Conservation (phyloP, 1,140 invertebrate species). For the Leptopilina clavipes region DNA sequence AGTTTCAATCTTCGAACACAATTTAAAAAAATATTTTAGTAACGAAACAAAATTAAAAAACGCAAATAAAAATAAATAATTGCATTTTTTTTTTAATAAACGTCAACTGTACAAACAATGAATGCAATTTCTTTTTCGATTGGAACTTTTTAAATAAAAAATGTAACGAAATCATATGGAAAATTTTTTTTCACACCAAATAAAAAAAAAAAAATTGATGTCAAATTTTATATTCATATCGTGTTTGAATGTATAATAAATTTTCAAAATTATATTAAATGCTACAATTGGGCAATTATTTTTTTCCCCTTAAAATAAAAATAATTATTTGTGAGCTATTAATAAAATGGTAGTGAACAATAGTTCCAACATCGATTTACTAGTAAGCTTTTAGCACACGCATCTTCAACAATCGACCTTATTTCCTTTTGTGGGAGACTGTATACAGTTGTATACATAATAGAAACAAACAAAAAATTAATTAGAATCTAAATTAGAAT, state of each 20-base stretch:
- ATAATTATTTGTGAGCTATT: constrained; percentile 8
- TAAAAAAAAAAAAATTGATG: neutral
- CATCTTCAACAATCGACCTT: constrained; percentile 9
- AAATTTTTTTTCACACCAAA: neutral
- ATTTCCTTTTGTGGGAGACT: constrained; percentile 8
- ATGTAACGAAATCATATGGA: neutral
- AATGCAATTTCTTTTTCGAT: neutral
- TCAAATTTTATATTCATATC: no score
- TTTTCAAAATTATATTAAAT: neutral
- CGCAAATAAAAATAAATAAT: no score
- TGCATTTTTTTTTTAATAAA: no score
- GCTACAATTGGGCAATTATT: neutral
- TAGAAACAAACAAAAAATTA: neutral
- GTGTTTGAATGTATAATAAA: no score
- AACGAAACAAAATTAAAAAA: no score
- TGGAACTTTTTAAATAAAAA: neutral
- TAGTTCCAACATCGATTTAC: constrained; percentile 3
- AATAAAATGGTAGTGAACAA: constrained; percentile 3
- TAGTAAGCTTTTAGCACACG: neutral
- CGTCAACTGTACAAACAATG: neutral
- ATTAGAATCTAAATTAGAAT: neutral
- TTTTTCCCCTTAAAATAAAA: constrained; percentile 1
- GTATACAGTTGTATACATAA: neutral
- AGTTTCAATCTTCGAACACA: no score
- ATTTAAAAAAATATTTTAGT: no score